Evolutionary conservation across 2,888 invertebrate species (phyloP).

Genomic region (Melanotus villosus): DNA sequence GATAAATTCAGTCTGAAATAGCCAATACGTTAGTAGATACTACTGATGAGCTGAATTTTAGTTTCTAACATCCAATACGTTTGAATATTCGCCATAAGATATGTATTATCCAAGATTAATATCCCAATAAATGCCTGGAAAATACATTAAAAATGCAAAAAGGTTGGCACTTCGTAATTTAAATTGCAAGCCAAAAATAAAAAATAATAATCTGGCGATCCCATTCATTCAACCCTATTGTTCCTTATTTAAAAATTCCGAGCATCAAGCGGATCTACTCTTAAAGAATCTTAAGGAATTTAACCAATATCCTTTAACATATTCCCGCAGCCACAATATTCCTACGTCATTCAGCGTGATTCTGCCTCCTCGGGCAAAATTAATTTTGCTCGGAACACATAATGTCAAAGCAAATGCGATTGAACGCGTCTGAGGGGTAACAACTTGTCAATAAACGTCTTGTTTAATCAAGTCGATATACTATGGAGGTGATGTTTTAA

Average conservation of each 20-base stretch:
- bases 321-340: constrained; percentile 27
- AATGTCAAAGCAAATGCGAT: constrained; percentile 23
- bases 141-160: too few species aligned
- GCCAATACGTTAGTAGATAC: too few species aligned
- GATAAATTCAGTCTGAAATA: too few species aligned
- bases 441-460: constrained; percentile 34
- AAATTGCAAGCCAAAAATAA: constrained; percentile 11
- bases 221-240: neutral
- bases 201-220: constrained; percentile 7
- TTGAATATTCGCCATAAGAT: too few species aligned
- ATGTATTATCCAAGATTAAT: too few species aligned
- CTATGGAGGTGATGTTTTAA: constrained; percentile 1
- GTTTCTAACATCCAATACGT: too few species aligned
- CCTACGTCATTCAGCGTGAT: constrained; percentile 25
- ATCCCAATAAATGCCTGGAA: too few species aligned
- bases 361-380: constrained; percentile 23
- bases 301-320: constrained; percentile 23
- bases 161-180: too few species aligned
- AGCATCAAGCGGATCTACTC: neutral
- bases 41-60: too few species aligned
- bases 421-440: constrained; percentile 18
- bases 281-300: constrained; percentile 1
- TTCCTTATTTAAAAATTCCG: constrained; percentile 15
- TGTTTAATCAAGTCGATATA: constrained; percentile 31
- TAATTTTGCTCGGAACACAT: constrained; percentile 27